phyloP scores from a whole-genome alignment of 2,888 invertebrate genomes.

The Phortica okadai region DNA sequence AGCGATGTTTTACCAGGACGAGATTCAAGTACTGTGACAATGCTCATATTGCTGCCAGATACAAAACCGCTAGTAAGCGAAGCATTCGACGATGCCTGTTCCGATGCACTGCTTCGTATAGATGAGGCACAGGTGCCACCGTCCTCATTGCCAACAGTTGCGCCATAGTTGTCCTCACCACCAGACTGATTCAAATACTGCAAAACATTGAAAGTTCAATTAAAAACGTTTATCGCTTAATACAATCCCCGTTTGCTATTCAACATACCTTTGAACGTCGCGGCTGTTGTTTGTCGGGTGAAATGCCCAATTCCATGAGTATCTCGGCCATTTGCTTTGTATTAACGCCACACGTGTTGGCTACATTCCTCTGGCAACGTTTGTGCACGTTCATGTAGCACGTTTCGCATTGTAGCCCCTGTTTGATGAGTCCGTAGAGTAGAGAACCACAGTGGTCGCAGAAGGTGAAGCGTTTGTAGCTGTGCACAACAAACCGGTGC shows the following conservation, averaged over 20 bases:
- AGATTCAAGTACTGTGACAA: slow-evolving; percentile 64
- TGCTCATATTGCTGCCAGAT: slow-evolving; percentile 67
- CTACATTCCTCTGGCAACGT: slow-evolving; percentile 98
- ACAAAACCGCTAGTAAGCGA: slow-evolving; percentile 67
- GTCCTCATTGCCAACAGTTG: slow-evolving; percentile 74
- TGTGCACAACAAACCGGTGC: slow-evolving; percentile 96
- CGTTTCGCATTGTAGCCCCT: slow-evolving; percentile 97
- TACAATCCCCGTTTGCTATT: not conserved
- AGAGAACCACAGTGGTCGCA: slow-evolving; percentile 99
- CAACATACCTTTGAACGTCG: slow-evolving; percentile 80
- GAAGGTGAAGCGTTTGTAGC: slow-evolving; percentile 98
- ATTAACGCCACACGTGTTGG: slow-evolving; percentile 99
- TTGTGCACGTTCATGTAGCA: slow-evolving; percentile 99
- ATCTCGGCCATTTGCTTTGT: slow-evolving; percentile 97
- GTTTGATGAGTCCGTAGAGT: slow-evolving; percentile 95
- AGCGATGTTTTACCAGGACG: slow-evolving; percentile 82
- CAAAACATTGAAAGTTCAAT: slow-evolving; percentile 35
- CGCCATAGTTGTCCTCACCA: slow-evolving; percentile 77
- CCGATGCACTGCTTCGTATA: slow-evolving; percentile 67
- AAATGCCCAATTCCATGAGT: slow-evolving; percentile 93
- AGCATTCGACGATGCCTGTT: slow-evolving; percentile 58
- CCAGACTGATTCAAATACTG: slow-evolving; percentile 76
- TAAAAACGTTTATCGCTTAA: not conserved
- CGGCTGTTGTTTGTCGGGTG: slow-evolving; percentile 87
- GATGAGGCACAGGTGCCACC: slow-evolving; percentile 61